These are phyloP conservation scores for Peromyscus leucopus DNA, from an alignment of 2,113 vertebrate species.

Conservation along the genomic window DNA sequence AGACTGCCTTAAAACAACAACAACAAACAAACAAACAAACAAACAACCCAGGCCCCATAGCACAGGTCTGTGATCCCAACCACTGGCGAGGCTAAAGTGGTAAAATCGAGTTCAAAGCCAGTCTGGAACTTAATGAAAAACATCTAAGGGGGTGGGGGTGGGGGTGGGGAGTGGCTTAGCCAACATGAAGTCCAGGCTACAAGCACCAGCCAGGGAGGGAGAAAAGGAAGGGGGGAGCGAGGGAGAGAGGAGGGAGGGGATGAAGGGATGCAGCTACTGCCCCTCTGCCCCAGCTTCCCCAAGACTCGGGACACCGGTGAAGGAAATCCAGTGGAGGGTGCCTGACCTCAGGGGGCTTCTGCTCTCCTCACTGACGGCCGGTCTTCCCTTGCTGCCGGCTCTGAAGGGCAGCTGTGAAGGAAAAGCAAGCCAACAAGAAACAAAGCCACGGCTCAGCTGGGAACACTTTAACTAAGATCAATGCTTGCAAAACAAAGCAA, in stretches of 20 bases:
- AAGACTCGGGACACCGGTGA: background rate
- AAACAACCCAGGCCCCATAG: background rate
- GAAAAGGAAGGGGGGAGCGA: background rate
- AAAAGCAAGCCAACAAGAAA: background rate
- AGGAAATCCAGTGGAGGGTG: background rate
- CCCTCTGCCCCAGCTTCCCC: background rate
- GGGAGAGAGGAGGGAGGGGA: background rate
- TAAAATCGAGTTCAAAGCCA: background rate
- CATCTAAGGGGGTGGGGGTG: background rate
- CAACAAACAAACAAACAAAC: background rate
- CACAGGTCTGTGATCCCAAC: background rate
- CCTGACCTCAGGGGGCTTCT: background rate
- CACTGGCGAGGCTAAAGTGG: background rate
- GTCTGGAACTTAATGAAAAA: background rate
- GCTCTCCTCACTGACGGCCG: accelerated
- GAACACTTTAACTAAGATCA: background rate
- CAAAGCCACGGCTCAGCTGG: background rate
- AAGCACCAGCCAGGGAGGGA: background rate
- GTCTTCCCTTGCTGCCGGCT: background rate
- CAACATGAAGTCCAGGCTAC: background rate
- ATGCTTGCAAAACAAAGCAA: background rate
- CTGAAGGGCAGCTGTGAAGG: background rate
- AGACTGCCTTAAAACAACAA: background rate
- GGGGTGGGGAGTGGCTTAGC: background rate
- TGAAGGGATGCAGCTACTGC: background rate